phyloP scores from a whole-genome alignment of 92 coral and sea anemone species.

The Epizoanthus illoricatus region DNA sequence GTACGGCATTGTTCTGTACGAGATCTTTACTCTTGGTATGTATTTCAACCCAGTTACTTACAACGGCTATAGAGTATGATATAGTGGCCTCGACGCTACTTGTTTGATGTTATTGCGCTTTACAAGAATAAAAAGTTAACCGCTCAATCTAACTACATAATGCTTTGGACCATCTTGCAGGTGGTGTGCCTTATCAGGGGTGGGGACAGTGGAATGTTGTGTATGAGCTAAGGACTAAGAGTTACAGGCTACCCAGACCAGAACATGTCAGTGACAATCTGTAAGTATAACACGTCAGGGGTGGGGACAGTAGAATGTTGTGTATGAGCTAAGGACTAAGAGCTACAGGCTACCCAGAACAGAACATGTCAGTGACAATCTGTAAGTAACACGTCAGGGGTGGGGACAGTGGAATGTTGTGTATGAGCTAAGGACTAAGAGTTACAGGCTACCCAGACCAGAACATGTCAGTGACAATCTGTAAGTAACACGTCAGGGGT shows the following conservation, averaged over 20 bases:
- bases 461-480: constrained; percentile 50
- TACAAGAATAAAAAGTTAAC: too few relatives aligned
- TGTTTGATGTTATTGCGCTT: too few relatives aligned
- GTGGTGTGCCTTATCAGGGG: constrained; percentile 52
- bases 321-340: constrained; percentile 45
- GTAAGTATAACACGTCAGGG: too few relatives aligned
- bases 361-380: constrained; percentile 51
- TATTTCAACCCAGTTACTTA: neutral
- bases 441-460: constrained; percentile 46
- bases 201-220: constrained; percentile 60
- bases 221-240: constrained; percentile 44
- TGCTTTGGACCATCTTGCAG: neutral
- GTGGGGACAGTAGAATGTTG: constrained; percentile 57
- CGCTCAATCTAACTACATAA: too few relatives aligned
- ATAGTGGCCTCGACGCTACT: neutral
- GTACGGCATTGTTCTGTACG: constrained; percentile 52
- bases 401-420: constrained; percentile 60
- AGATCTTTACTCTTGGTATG: neutral
- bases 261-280: constrained; percentile 53
- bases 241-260: constrained; percentile 46
- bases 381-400: too few relatives aligned
- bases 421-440: constrained; percentile 44
- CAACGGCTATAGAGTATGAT: neutral
- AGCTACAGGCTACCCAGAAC: constrained; percentile 47
- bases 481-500: constrained; percentile 26